Evolutionary conservation across 1,140 invertebrate genomes (phyloP).

Genomic region (Bombus sibiricus): DNA sequence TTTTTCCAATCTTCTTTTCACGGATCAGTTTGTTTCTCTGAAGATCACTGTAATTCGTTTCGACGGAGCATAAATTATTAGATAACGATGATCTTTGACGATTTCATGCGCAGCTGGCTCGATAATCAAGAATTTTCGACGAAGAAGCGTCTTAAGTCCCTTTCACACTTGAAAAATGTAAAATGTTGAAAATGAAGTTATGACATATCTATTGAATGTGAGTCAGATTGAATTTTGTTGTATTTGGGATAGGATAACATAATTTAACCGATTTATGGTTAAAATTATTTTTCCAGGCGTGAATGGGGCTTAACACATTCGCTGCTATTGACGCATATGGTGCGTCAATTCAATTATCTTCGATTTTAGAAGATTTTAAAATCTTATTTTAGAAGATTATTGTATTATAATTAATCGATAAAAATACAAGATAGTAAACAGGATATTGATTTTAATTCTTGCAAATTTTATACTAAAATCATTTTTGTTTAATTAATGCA

Average conservation of each 20-base stretch:
- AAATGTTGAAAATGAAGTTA: not conserved
- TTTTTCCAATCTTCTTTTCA: not conserved
- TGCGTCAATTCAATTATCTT: not conserved
- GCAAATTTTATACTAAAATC: no score
- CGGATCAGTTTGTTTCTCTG: not conserved
- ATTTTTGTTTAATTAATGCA: no score
- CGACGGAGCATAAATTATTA: not conserved
- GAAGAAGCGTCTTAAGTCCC: not conserved
- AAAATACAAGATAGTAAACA: not conserved
- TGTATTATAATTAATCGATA: not conserved
- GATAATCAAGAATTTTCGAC: not conserved
- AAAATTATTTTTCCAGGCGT: constrained; percentile 3
- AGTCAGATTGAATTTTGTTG: not conserved
- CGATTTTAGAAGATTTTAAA: not conserved
- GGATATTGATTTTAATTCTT: not conserved
- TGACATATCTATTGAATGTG: not conserved
- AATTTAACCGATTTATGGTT: not conserved
- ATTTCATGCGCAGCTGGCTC: constrained; percentile 14
- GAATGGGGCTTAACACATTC: not conserved
- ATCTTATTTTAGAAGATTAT: not conserved
- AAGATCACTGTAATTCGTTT: not conserved
- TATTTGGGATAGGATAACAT: no score
- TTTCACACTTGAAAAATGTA: not conserved
- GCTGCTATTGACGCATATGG: not conserved
- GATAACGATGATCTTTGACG: constrained; percentile 11